Evolutionary conservation across 2,797 vertebrate genomes (phyloP).

Genomic region (Ispidina picta): DNA sequence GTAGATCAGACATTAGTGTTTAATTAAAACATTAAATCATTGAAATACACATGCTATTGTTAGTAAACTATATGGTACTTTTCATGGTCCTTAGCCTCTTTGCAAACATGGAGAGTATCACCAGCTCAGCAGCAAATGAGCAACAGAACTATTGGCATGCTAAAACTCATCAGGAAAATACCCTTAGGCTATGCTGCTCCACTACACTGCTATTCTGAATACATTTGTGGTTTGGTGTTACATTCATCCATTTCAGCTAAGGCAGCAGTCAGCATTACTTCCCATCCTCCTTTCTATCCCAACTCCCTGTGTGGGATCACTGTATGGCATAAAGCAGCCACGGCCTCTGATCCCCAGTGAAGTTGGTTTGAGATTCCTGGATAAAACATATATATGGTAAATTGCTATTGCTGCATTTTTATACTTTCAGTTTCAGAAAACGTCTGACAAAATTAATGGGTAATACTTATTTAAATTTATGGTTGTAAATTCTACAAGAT

Average conservation of each 20-base stretch:
- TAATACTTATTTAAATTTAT: background rate
- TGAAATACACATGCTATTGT: background rate
- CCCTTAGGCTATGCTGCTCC: slow-evolving; percentile 10
- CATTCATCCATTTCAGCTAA: slow-evolving; percentile 3
- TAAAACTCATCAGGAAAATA: slow-evolving; percentile 46
- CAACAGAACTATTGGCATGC: background rate
- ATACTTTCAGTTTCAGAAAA: background rate
- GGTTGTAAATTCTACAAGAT: background rate
- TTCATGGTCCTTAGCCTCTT: slow-evolving; percentile 11
- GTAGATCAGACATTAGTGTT: background rate
- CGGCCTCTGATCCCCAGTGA: background rate
- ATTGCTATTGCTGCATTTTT: background rate
- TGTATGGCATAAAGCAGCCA: background rate
- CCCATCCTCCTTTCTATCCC: background rate
- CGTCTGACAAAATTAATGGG: background rate
- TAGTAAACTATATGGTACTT: background rate
- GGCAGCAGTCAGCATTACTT: background rate
- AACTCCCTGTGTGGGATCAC: background rate
- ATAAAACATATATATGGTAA: background rate
- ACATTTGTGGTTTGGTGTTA: slow-evolving; percentile 5
- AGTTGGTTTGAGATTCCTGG: background rate
- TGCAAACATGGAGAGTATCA: background rate
- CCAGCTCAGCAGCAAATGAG: slow-evolving; percentile 5
- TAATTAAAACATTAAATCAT: background rate
- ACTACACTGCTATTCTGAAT: background rate